Conservation (phyloP, 2,888 invertebrate genomes). For the Dione vanillae region DNA sequence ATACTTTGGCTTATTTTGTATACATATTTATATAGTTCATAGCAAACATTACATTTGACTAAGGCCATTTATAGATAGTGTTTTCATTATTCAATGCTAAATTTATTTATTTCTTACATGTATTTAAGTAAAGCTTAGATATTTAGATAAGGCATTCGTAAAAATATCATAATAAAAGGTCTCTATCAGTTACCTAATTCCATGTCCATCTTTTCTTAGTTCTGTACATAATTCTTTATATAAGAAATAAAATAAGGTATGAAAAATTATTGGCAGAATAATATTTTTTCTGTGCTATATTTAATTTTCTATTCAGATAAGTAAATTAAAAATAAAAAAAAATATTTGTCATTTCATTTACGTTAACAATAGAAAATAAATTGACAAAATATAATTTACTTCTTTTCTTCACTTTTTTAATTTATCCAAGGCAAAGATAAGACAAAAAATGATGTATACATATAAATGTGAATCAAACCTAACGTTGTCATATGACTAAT, state of each 20-base stretch:
- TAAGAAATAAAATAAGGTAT: not conserved
- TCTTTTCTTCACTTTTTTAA: not conserved
- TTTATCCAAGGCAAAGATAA: not conserved
- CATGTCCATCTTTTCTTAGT: too few relatives aligned
- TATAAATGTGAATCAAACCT: conserved; percentile 9
- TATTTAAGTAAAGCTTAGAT: too few relatives aligned
- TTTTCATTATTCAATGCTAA: not conserved
- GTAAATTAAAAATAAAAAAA: too few relatives aligned
- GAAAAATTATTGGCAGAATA: not conserved
- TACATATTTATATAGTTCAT: not conserved
- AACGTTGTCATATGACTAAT: conserved; percentile 24
- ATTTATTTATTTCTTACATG: not conserved
- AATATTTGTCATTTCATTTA: too few relatives aligned
- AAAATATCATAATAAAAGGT: too few relatives aligned
- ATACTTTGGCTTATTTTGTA: not conserved
- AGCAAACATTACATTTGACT: not conserved
- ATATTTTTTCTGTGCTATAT: not conserved
- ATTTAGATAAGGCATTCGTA: too few relatives aligned
- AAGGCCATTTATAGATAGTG: not conserved
- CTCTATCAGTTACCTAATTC: too few relatives aligned
- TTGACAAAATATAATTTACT: not conserved
- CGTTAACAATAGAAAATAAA: too few relatives aligned
- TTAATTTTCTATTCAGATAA: not conserved
- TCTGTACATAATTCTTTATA: too few relatives aligned
- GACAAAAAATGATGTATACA: not conserved